phyloP scores from a whole-genome alignment of 2,113 vertebrate genomes.

The Pimephales promelas region DNA sequence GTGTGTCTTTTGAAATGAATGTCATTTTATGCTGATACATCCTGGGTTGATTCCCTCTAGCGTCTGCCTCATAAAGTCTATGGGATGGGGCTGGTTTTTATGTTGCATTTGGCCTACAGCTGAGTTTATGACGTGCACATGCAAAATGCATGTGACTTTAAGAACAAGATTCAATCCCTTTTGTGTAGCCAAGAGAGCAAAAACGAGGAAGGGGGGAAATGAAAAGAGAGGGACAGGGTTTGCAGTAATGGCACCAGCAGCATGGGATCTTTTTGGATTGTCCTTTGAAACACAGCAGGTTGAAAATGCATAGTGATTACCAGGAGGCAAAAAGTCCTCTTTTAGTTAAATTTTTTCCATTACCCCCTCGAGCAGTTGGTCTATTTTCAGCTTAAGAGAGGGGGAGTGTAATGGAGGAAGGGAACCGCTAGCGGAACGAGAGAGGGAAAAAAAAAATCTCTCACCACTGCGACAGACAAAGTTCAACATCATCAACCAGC shows the following conservation, averaged over 20 bases:
- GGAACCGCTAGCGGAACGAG: background rate
- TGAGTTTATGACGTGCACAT: slow-evolving; percentile 32
- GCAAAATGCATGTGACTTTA: slow-evolving; percentile 14
- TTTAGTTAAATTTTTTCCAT: slow-evolving; percentile 50
- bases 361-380: slow-evolving; percentile 10
- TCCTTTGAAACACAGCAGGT: slow-evolving; percentile 50
- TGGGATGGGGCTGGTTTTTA: slow-evolving; percentile 44
- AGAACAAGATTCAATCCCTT: slow-evolving; percentile 16
- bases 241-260: slow-evolving; percentile 23
- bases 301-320: slow-evolving; percentile 48
- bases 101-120: too few species aligned
- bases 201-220: background rate
- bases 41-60: slow-evolving; percentile 48
- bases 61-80: slow-evolving; percentile 50
- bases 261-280: slow-evolving; percentile 18
- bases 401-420: background rate
- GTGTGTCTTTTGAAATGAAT: slow-evolving; percentile 27
- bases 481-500: slow-evolving; percentile 45
- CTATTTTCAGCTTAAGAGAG: slow-evolving; percentile 35
- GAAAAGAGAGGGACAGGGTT: background rate
- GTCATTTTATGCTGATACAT: slow-evolving; percentile 33
- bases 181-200: slow-evolving; percentile 17
- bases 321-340: slow-evolving; percentile 38
- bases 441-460: slow-evolving; percentile 29
- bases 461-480: slow-evolving; percentile 25